Conservation (phyloP, 2,888 invertebrate species). For the Drosophila kambysellisi region DNA sequence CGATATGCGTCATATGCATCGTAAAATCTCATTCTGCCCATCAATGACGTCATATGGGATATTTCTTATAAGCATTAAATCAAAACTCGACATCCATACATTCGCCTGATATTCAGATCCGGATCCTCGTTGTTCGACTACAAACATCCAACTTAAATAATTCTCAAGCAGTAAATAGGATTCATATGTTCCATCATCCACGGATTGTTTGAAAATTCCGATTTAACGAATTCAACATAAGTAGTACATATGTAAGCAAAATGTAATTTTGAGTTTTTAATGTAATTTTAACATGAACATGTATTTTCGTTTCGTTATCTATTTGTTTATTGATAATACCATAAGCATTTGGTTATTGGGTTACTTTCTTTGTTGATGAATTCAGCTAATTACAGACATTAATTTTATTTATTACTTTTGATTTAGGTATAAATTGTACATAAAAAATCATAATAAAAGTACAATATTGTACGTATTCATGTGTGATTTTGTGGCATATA, state of each 20-base stretch:
- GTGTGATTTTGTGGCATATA: slow-evolving; percentile 56
- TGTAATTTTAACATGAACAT: slow-evolving; percentile 72
- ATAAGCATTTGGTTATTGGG: slow-evolving; percentile 66
- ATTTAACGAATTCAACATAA: slow-evolving; percentile 43
- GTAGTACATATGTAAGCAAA: slow-evolving; percentile 64
- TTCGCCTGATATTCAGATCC: neutral
- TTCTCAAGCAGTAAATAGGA: neutral
- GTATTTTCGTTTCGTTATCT: slow-evolving; percentile 67
- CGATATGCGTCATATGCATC: slow-evolving; percentile 19
- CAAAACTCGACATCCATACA: neutral
- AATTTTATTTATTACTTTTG: slow-evolving; percentile 63
- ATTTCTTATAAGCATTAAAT: neutral
- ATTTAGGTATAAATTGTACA: slow-evolving; percentile 65
- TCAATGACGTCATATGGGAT: slow-evolving; percentile 22
- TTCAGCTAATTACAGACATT: slow-evolving; percentile 74
- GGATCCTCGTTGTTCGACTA: neutral
- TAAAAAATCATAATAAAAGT: slow-evolving; percentile 68
- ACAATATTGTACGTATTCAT: slow-evolving; percentile 61
- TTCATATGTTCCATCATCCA: slow-evolving; percentile 1
- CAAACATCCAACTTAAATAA: neutral
- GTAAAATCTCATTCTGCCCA: slow-evolving; percentile 8
- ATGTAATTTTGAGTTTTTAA: slow-evolving; percentile 53
- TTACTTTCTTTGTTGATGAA: slow-evolving; percentile 60
- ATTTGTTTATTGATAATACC: slow-evolving; percentile 67
- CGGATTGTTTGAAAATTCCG: neutral